phyloP scores from a whole-genome alignment of 1,140 invertebrate species.

The Ceratina australensis region DNA sequence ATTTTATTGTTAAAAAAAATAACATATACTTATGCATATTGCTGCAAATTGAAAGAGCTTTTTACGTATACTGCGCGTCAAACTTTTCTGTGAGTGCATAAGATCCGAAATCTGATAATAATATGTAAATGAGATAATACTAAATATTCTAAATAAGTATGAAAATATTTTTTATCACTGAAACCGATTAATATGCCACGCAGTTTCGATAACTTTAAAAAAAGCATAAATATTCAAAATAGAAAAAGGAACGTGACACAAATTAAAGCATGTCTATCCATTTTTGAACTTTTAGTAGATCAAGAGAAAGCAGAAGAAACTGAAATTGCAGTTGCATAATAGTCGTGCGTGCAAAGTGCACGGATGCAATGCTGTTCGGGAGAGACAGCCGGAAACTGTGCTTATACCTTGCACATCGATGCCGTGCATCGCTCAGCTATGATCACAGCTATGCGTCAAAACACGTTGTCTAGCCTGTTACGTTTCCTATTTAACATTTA shows the following conservation, averaged over 20 bases:
- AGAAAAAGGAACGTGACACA: not conserved
- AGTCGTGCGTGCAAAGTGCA: slow-evolving; percentile 39
- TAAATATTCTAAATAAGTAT: no score
- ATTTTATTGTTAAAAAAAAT: no score
- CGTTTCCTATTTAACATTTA: slow-evolving; percentile 33
- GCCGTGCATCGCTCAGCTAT: slow-evolving; percentile 46
- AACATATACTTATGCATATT: no score
- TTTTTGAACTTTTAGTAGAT: not conserved
- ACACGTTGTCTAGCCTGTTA: slow-evolving; percentile 30
- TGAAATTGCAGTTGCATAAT: slow-evolving; percentile 39
- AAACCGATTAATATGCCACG: no score
- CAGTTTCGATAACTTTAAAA: no score
- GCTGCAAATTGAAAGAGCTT: no score
- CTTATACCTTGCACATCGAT: slow-evolving; percentile 62
- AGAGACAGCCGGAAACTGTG: slow-evolving; percentile 72
- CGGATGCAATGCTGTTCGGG: slow-evolving; percentile 57
- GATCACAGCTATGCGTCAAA: slow-evolving; percentile 46
- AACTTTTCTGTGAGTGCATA: no score
- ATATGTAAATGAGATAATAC: no score
- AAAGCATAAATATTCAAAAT: not conserved
- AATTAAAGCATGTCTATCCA: not conserved
- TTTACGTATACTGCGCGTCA: no score
- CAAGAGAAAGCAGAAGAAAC: slow-evolving; percentile 19
- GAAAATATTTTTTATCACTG: no score
- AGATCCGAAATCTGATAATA: no score